Evolutionary conservation across 2,113 vertebrate species (phyloP), one percentile per base, ranked within the genome.

Genomic region (Podarcis muralis): DNA sequence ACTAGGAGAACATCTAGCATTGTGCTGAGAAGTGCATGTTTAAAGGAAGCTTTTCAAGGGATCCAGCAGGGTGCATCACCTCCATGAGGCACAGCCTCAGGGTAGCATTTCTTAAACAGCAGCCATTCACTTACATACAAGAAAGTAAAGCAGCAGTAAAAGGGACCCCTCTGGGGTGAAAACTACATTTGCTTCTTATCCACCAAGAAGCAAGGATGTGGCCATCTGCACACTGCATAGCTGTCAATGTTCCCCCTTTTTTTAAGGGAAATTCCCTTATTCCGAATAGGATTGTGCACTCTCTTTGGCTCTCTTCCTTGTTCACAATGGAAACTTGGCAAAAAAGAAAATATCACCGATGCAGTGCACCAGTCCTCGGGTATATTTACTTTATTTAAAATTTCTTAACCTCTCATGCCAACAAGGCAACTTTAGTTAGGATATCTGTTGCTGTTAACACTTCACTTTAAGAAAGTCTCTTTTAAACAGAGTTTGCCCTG

Each of bases 381-480:
- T 53, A 80, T 59, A n/a, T 80, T n/a, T 48, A 57, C 6, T 27
- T 53, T 57, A 81, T 81, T 81, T 59, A 65, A 37, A 35, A 35
- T 18, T 57, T 72, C 48, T 69, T 87, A 9, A 6, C 32, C 4
- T 87, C 25, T 27, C 3, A 12, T 72, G 35, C 43, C 13, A 72
- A 81, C 35, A n/a, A 81, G 8, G 43, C 76, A 72, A 20, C 43
- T 59, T 27, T 20, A 78, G 18, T 48, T 40, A 72, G 35, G 5
- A 8, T 32, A 4, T 48, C 30, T 48, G 53, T 86, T 84, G 25
- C 86, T 92, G 53, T 85, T 89, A 89, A 87, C 2, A 2, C 88
- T 68, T 22, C 81, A 30, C 71, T 86, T 65, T 25, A 43, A 87
- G 83, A 83, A 94, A 92, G 9, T 0, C 78, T 48, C 74, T 77